A percentile compares a stretch with the other conserved stretches of the same genome.
Evolutionary conservation across 2,797 vertebrate genomes (phyloP).

Genomic region (Adelosebastes latens): DNA sequence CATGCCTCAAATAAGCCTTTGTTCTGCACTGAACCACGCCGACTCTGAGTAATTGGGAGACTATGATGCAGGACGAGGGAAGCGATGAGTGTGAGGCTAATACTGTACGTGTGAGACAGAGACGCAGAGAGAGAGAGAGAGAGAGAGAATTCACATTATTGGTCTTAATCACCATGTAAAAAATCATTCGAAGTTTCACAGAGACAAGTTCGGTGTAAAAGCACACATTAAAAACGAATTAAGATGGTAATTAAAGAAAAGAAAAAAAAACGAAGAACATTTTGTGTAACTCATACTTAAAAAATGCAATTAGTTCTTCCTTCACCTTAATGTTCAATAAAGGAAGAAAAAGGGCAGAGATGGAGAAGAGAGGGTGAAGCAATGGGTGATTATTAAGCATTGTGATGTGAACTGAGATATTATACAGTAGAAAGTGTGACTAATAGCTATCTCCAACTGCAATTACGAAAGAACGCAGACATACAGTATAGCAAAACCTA

Average conservation of each 20-base stretch:
- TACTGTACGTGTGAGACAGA: constrained; percentile 18
- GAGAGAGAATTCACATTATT: constrained; percentile 29
- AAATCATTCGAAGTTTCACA: neutral
- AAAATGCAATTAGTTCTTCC: neutral
- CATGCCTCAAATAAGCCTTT: constrained; percentile 79
- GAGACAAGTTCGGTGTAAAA: neutral
- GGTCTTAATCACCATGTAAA: constrained; percentile 15
- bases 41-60: constrained; percentile 72
- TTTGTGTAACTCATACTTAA: constrained; percentile 5
- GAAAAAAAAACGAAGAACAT: neutral
- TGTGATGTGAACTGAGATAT: neutral
- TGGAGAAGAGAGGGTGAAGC: neutral
- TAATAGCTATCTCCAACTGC: neutral
- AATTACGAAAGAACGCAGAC: neutral
- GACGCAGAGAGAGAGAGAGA: neutral
- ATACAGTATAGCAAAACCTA: neutral
- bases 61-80: constrained; percentile 65
- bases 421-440: neutral
- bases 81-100: constrained; percentile 55
- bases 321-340: neutral
- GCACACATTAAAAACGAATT: constrained; percentile 10
- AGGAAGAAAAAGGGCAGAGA: neutral
- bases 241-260: neutral
- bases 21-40: constrained; percentile 69
- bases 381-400: neutral